A percentile compares a stretch with the other conserved stretches of the same genome.
Evolutionary conservation across 1,140 invertebrate genomes (phyloP).

Genomic region (Drosophila repleta): DNA sequence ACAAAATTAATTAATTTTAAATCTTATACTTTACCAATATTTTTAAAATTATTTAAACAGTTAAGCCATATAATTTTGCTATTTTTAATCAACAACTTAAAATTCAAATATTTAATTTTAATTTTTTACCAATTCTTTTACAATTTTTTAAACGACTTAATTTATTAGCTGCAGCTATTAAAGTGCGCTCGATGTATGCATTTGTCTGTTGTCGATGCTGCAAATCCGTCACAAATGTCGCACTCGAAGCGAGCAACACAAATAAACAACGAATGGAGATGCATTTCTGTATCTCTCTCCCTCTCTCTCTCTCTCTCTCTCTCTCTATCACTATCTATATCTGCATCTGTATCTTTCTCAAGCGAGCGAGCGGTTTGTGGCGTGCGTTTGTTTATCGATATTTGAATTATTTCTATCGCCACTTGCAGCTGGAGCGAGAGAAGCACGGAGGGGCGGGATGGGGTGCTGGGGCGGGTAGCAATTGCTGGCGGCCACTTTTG

Average conservation of each 20-base stretch:
- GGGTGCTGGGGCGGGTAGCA: background rate
- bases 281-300: background rate
- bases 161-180: background rate
- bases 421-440: constrained; percentile 29
- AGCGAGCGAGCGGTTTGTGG: constrained; percentile 57
- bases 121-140: no score
- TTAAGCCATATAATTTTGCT: no score
- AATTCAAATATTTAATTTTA: no score
- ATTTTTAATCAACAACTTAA: no score
- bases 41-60: no score
- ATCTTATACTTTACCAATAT: no score
- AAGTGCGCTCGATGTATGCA: background rate
- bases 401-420: constrained; percentile 76
- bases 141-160: no score
- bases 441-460: background rate
- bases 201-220: constrained; percentile 23
- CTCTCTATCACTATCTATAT: constrained; percentile 10
- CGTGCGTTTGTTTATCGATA: constrained; percentile 63
- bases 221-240: constrained; percentile 43
- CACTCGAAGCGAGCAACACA: constrained; percentile 43
- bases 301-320: background rate
- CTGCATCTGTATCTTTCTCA: constrained; percentile 46
- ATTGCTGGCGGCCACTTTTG: constrained; percentile 63
- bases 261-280: constrained; percentile 38
- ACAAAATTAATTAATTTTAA: no score